phyloP scores from a whole-genome alignment of 2,888 invertebrate genomes.

The Dendrolimus pini region DNA sequence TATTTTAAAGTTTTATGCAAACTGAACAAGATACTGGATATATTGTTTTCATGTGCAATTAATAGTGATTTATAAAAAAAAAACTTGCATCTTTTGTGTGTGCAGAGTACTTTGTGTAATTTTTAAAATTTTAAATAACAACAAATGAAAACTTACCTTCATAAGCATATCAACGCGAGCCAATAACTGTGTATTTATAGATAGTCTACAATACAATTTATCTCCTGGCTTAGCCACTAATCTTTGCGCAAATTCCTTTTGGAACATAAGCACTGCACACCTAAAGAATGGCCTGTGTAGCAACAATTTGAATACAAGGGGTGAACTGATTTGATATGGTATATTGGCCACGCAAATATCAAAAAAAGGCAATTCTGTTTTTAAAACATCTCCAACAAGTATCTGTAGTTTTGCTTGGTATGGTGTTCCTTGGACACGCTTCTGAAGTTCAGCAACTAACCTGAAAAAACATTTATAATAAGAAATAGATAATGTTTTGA shows the following conservation, averaged over 20 bases:
- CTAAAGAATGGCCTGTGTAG: constrained; percentile 90
- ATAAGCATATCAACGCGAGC: constrained; percentile 96
- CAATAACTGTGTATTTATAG: constrained; percentile 96
- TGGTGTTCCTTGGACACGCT: constrained; percentile 94
- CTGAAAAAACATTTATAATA: constrained; percentile 43
- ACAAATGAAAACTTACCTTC: constrained; percentile 79
- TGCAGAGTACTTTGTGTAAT: no score
- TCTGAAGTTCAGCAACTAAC: constrained; percentile 97
- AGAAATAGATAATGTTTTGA: no score
- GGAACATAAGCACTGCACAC: constrained; percentile 99
- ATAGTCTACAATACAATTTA: constrained; percentile 96
- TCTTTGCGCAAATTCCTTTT: constrained; percentile 98
- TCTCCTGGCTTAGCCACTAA: constrained; percentile 98
- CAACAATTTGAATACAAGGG: constrained; percentile 95
- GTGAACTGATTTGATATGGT: constrained; percentile 98
- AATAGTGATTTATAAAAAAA: no score
- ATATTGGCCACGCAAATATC: constrained; percentile 99
- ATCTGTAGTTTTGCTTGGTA: constrained; percentile 94
- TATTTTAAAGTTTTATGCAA: no score
- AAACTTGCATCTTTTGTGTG: no score
- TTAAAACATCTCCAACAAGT: constrained; percentile 95
- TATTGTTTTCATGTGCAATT: no score
- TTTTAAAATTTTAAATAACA: no score
- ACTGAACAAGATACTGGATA: no score
- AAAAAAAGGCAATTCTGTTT: constrained; percentile 96